Base-by-base conservation (phyloP, 2,888 invertebrate species). In the Anthoptus insignis region DNA sequence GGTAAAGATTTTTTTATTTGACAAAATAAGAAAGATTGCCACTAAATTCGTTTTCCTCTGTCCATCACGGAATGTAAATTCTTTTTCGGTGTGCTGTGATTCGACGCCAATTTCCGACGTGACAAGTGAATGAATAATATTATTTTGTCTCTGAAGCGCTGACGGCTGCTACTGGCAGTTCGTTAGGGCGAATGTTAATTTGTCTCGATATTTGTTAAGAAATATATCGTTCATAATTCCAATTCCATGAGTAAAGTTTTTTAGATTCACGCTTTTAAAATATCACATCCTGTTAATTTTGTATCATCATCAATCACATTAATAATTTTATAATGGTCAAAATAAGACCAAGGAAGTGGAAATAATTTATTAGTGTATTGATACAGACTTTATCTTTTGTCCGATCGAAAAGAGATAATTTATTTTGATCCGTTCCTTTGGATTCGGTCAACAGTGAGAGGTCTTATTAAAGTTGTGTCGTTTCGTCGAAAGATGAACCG, bases 311-410 rank as follows among this genome's bases (percentile, higher is more conserved):
- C 89, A 88, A 91, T 92, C 92, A 92, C 83, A 80, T 73, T 82
- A 89, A 89, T 90, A 88, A 88, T 82, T 87, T 83, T 82, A 79
- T 76, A 81, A 82, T 85, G 84, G 86, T 84, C 87, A 87, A 86
- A 86, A 85, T 81, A 84, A 83, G 82, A 78, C 78, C 75, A 80
- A 87, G 89, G 89, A 89, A 88, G 85, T 84, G 78, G 81, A 83
- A 83, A 84, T 87, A 89, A 91, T 90, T 83, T 87, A 89, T 91
- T 89, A 89, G 88, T 89, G 89, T 88, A 92, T 91, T 91, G 91
- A 90, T 91, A 88, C 85, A 83, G 82, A 75, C 79, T 77, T 83
- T 91, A 92, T 91, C 91, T 88, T 78, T 82, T 81, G 87, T 84
- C 88, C 90, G 86, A 92, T 92, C 91, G 73, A 67, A 71, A 70